These are phyloP conservation scores for Odontomachus brunneus DNA, from an alignment of 1,140 invertebrate genomes.

Conservation along the genomic window DNA sequence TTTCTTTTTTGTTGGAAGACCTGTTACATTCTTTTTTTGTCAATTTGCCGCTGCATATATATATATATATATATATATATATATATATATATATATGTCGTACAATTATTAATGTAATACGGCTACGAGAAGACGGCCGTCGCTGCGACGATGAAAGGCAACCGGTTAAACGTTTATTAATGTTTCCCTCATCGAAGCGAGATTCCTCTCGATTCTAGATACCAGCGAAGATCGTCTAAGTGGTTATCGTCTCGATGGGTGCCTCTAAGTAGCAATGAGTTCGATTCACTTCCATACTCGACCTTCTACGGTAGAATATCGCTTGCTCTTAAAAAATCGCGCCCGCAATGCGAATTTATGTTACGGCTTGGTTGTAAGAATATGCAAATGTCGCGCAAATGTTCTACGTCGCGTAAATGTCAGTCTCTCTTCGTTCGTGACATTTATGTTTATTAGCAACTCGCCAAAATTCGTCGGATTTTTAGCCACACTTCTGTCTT, in stretches of 20 bases:
- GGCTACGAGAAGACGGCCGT: neutral
- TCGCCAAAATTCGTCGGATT: neutral
- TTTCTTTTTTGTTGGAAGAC: no score
- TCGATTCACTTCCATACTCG: conserved; percentile 51
- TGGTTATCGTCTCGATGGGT: neutral
- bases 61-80: no score
- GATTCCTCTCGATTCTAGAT: conserved; percentile 2
- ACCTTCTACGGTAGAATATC: conserved; percentile 6
- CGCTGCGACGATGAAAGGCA: neutral
- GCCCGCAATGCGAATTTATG: conserved; percentile 25
- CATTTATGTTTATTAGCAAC: conserved; percentile 18
- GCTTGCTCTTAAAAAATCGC: conserved; percentile 43
- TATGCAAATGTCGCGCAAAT: no score
- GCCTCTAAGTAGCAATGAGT: neutral
- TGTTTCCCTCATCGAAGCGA: neutral
- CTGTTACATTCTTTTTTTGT: neutral
- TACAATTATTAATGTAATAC: conserved; percentile 25
- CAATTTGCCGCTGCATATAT: neutral
- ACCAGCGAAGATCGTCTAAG: conserved; percentile 28
- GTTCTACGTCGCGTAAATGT: neutral
- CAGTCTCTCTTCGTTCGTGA: conserved; percentile 6
- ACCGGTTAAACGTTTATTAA: conserved; percentile 34
- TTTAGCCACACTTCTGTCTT: no score
- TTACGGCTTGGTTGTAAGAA: neutral
- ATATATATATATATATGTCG: no score